These are phyloP conservation scores for Lithophane socia DNA, from an alignment of 2,888 invertebrate species.

Conservation along the genomic window DNA sequence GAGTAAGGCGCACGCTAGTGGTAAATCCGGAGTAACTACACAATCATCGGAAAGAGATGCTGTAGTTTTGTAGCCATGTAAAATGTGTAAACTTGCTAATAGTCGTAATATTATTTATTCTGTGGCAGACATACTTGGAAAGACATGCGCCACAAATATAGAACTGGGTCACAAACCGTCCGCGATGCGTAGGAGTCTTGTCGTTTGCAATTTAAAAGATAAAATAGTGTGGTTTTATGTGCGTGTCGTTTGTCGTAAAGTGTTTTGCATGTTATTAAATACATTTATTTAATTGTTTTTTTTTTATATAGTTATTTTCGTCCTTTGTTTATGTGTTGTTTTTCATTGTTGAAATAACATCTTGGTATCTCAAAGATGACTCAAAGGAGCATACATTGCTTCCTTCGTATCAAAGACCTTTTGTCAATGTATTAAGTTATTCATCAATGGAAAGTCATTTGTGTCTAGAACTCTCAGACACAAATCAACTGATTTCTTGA, in stretches of 20 bases:
- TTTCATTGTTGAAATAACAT: not conserved
- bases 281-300: constrained; percentile 25
- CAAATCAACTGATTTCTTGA: constrained; percentile 6
- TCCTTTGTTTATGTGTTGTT: not conserved
- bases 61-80: not conserved
- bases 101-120: constrained; percentile 50
- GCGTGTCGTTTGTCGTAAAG: constrained; percentile 38
- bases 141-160: constrained; percentile 61
- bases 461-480: not conserved
- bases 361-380: not conserved
- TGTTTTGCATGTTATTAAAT: constrained; percentile 55
- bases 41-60: not conserved
- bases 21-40: not conserved
- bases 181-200: constrained; percentile 70
- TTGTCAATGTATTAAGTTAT: constrained; percentile 23
- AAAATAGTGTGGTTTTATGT: constrained; percentile 52
- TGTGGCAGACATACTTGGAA: constrained; percentile 40
- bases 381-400: not conserved
- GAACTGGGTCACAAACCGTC: constrained; percentile 75
- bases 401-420: constrained; percentile 1
- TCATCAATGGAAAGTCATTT: constrained; percentile 35
- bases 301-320: not conserved
- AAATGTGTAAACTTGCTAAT: constrained; percentile 38
- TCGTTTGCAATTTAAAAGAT: constrained; percentile 63
- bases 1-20: not conserved